These are phyloP conservation scores for Sclerurus mexicanus DNA, from an alignment of 2,113 vertebrate genomes.

Conservation along the genomic window DNA sequence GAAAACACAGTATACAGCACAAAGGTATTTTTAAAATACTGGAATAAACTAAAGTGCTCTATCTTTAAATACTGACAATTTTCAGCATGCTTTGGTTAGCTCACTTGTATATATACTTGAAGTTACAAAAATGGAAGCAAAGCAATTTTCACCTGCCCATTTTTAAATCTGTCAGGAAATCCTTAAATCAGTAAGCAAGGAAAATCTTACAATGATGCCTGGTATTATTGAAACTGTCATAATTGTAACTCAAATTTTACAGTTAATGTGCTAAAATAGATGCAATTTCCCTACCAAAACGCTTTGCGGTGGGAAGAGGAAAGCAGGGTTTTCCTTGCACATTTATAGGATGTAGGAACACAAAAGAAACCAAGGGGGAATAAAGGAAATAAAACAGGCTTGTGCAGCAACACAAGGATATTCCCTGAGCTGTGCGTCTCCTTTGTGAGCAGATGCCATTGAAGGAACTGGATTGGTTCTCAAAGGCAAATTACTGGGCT, in stretches of 20 bases:
- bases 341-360: not conserved
- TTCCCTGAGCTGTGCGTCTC: not conserved
- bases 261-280: not conserved
- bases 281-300: not conserved
- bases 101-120: not conserved
- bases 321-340: not conserved
- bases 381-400: not conserved
- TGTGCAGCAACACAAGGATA: not conserved
- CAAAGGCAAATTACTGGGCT: constrained; percentile 28
- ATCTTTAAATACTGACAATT: not conserved
- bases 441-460: not conserved
- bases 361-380: not conserved
- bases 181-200: not conserved
- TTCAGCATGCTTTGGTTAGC: not conserved
- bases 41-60: not conserved
- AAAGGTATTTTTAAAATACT: not conserved
- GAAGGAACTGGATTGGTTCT: not conserved
- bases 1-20: not conserved
- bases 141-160: not conserved
- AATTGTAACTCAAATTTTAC: not conserved
- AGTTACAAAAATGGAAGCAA: not conserved
- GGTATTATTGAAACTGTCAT: not conserved
- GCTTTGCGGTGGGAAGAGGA: not conserved
- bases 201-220: not conserved
- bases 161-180: not conserved